Evolutionary conservation across 30 jellyfish, hydroid and myxozoan genomes (phyloP), one percentile per base, ranked within the genome.

Genomic region (Rhopilema esculentum): DNA sequence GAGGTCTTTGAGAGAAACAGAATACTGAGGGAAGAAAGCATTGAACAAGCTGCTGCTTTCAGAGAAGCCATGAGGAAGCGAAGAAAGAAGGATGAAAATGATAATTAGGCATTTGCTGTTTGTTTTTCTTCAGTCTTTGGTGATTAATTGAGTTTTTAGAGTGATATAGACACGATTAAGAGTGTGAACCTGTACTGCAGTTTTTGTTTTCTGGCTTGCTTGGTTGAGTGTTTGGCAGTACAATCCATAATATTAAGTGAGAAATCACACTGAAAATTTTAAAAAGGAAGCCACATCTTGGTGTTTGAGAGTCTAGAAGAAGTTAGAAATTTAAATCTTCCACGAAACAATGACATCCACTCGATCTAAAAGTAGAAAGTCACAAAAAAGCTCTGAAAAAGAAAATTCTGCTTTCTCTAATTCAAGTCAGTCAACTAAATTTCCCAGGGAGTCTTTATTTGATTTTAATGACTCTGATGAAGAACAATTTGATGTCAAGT

Each of bases 1-100:
- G 94, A 85, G 20, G 94, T 85, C 1, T 74, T 71, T 51, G 94
- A 85, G 68, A 78, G 68, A 27, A 66, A 66, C 16, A 76, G 9
- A 24, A 17, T 53, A 57, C 31, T 78, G 52, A 85, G 64, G 28
- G 79, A 64, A 30, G 88, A 85, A 23, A 85, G 94, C 65, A 12
- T 75, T 15, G 84, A 31, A 20, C 88, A 74, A 29, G 94, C 94
- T 16, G 79, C 69, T 26, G 87, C 88, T 8, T 74, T 74, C 29
- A 85, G 79, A 57, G 88, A 74, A 20, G 77, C 82, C 22, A 21
- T 85, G 22, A 75, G 76, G 70, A 62, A 33, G 71, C 80, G 73
- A 28, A 63, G 51, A 29, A 70, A 48, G 25, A 53, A 85, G 71
- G 25, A 50, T 0, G 31, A 85, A 64, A 51, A 62, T 33, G 67